Evolutionary conservation across 2,113 vertebrate species (phyloP), one percentile per base, ranked within the genome.

Genomic region (Sphaerodactylus townsendi): DNA sequence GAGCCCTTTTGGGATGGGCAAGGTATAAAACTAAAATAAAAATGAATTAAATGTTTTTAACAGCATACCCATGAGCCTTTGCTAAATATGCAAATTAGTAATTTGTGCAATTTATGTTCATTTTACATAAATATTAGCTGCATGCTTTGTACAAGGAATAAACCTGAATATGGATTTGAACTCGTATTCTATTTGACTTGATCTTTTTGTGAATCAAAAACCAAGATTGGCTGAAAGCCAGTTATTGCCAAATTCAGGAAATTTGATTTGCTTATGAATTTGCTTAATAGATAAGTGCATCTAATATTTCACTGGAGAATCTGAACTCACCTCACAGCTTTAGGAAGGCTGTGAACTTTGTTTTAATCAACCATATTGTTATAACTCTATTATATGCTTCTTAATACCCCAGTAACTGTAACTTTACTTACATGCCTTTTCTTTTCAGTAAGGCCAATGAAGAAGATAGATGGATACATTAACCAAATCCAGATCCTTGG

Each of bases 151-250:
- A 90, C 33, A 86, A 46, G 82, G 46, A 76, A 53, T 85, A 86
- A 88, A 75, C 77, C 70, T 92, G 56, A 87, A 50, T n/a, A 86
- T 68, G 71, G 86, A 77, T 86, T 76, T 74, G 28, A 87, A 59
- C 6, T 6, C 65, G 50, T 83, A 71, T 88, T 59, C 83, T 84
- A 37, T 71, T 74, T 86, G 83, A 85, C 87, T 59, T 78, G 82
- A 86, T 82, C 59, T 73, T 15, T 79, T 86, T 30, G 66, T 3
- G n/a, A 10, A 46, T 89, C 17, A 87, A 88, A 69, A 86, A 46
- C 59, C 53, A 25, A 86, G 53, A 21, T 53, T 59, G 46, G 30
- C 66, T 86, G 41, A 5, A 88, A 73, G 1, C 19, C 23, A 4
- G 19, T 50, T 15, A 72, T 77, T 48, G 84, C 77, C 2, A 14